Evolutionary conservation across 1,140 invertebrate species (phyloP).

Genomic region (Cherax destructor): DNA sequence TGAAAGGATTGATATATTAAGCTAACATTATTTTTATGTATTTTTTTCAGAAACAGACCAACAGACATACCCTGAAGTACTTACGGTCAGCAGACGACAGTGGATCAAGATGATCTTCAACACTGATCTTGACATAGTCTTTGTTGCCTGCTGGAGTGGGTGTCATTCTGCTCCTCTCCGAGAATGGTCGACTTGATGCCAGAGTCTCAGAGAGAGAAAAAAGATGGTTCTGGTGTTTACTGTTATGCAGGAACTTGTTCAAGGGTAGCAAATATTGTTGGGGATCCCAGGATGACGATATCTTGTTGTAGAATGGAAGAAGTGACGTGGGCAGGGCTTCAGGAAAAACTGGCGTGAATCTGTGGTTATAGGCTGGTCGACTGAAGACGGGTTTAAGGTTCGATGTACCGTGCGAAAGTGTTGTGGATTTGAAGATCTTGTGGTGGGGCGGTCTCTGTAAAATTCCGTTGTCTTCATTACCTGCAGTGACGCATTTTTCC

Average conservation of each 20-base stretch:
- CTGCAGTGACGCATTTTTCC: background rate
- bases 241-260: background rate
- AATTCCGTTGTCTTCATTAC: background rate
- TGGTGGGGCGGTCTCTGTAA: background rate
- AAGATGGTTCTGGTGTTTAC: background rate
- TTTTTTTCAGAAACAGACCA: too few species aligned
- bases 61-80: background rate
- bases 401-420: background rate
- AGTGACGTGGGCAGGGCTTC: background rate
- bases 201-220: background rate
- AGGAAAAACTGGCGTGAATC: background rate
- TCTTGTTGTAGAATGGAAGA: background rate
- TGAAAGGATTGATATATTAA: too few species aligned
- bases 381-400: background rate
- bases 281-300: background rate
- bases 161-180: background rate
- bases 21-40: too few species aligned
- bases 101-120: conserved; percentile 10
- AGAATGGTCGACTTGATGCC: background rate
- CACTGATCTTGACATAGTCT: background rate
- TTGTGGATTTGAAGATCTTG: background rate
- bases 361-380: background rate
- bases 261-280: background rate
- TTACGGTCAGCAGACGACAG: background rate
- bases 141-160: background rate